A percentile compares a stretch with the other conserved stretches of the same genome.
phyloP scores from a whole-genome alignment of 2,113 vertebrate genomes.

The Atlantisia rogersi region DNA sequence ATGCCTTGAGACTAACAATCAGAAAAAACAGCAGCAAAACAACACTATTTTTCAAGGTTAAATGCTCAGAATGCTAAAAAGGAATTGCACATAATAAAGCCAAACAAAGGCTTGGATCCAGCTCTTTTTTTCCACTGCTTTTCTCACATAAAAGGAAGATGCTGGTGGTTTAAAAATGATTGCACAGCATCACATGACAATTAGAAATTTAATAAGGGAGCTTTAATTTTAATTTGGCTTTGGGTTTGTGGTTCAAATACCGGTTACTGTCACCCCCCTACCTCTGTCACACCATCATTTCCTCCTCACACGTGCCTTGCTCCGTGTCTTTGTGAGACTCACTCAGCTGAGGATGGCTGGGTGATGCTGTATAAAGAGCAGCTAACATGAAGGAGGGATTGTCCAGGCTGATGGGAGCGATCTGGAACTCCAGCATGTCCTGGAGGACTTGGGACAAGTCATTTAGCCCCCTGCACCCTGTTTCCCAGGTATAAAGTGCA shows the following conservation, averaged over 20 bases:
- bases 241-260: constrained; percentile 15
- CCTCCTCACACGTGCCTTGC: background rate
- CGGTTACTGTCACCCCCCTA: background rate
- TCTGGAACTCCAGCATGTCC: background rate
- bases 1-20: constrained; percentile 79
- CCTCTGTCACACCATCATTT: background rate
- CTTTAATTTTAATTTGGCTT: constrained; percentile 72
- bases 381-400: background rate
- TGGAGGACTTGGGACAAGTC: background rate
- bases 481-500: background rate
- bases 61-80: constrained; percentile 78
- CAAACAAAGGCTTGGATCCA: constrained; percentile 47
- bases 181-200: constrained; percentile 16
- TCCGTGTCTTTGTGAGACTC: background rate
- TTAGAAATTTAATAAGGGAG: constrained; percentile 70
- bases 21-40: constrained; percentile 74
- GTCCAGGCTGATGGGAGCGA: background rate
- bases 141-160: constrained; percentile 44
- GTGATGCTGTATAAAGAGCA: background rate
- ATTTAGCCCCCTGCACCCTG: background rate
- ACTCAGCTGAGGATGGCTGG: background rate
- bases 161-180: constrained; percentile 47
- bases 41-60: constrained; percentile 80
- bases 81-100: constrained; percentile 69
- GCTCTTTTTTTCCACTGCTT: constrained; percentile 1